Conservation (phyloP, 2,888 invertebrate genomes). For the Drosophila mercatorum region DNA sequence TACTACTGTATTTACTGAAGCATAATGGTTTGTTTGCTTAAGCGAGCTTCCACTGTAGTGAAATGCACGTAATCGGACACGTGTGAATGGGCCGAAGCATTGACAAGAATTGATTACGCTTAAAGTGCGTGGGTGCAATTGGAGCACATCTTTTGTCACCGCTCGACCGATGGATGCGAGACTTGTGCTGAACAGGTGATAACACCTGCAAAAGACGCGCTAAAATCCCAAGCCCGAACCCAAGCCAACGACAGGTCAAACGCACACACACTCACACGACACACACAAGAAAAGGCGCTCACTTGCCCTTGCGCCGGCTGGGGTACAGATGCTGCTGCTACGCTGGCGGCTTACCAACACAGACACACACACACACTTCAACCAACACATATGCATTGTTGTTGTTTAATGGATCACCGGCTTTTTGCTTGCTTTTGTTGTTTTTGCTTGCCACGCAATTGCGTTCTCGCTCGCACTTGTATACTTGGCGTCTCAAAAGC, state of each 20-base stretch:
- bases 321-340: conserved; percentile 73
- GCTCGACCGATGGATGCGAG: not conserved
- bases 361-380: conserved; percentile 26
- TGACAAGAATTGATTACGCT: conserved; percentile 55
- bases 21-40: not conserved
- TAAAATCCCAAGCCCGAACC: conserved; percentile 39
- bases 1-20: not conserved
- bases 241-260: conserved; percentile 57
- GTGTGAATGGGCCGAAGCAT: conserved; percentile 33
- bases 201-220: conserved; percentile 60
- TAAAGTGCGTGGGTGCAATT: conserved; percentile 15
- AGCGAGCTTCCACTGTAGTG: conserved; percentile 6
- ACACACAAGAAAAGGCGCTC: conserved; percentile 62
- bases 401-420: conserved; percentile 74
- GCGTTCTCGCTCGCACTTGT: conserved; percentile 61
- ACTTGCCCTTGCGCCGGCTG: conserved; percentile 65
- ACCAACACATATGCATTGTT: conserved; percentile 30
- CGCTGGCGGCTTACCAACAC: conserved; percentile 61
- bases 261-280: conserved; percentile 15
- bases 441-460: conserved; percentile 58
- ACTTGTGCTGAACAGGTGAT: conserved; percentile 21
- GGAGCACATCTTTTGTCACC: conserved; percentile 8
- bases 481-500: conserved; percentile 36
- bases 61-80: conserved; percentile 54
- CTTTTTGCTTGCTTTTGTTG: conserved; percentile 72